phyloP scores from a whole-genome alignment of 2,113 vertebrate genomes.

The Acrocephalus kingi region DNA sequence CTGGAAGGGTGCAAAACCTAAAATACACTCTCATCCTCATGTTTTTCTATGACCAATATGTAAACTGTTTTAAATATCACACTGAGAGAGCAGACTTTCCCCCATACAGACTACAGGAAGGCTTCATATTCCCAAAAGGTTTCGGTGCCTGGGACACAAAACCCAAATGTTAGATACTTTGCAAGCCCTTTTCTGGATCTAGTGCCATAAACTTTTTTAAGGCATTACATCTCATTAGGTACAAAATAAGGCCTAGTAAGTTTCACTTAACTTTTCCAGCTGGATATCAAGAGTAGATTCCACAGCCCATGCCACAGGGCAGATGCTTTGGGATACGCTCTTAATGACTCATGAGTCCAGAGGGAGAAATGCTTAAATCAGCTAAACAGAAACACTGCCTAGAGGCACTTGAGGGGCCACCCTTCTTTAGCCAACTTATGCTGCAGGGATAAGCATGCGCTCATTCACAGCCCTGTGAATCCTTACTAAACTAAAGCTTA shows the following conservation, averaged over 20 bases:
- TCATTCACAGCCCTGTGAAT: background rate
- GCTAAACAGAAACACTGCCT: background rate
- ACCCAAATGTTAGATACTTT: background rate
- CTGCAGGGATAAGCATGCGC: no score
- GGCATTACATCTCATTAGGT: background rate
- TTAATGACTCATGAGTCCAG: background rate
- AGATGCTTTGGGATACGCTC: background rate
- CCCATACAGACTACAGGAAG: background rate
- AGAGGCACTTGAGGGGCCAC: background rate
- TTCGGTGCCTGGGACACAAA: background rate
- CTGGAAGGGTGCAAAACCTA: background rate
- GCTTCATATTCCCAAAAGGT: background rate
- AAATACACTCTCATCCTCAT: background rate
- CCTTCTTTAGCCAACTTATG: background rate
- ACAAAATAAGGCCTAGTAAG: background rate
- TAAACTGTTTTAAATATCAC: background rate
- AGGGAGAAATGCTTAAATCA: background rate
- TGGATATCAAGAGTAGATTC: background rate
- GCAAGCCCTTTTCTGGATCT: background rate
- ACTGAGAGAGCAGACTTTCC: background rate
- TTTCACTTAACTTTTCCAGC: background rate
- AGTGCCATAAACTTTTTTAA: background rate
- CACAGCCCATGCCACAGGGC: background rate
- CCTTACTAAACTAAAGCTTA: background rate
- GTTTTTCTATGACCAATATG: fast-evolving